Conservation (phyloP, 2,113 vertebrate genomes). For the Canis aureus region DNA sequence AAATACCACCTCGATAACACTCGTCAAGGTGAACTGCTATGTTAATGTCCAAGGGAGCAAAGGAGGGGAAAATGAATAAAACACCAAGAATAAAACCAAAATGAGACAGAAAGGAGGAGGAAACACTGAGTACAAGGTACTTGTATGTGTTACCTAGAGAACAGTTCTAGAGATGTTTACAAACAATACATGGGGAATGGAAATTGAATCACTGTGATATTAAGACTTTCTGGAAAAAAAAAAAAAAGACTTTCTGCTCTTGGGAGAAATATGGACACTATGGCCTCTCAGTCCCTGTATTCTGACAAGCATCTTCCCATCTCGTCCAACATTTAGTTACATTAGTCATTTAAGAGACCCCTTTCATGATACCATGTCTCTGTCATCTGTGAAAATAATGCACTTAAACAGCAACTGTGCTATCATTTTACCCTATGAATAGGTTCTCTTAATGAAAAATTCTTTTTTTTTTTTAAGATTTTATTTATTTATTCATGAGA, state of each 20-base stretch:
- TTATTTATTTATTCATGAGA: too few relatives aligned
- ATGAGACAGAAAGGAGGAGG: not conserved
- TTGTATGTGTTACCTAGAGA: not conserved
- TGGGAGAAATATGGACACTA: not conserved
- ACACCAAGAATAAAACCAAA: not conserved
- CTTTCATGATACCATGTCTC: constrained; percentile 15
- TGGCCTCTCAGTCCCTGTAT: not conserved
- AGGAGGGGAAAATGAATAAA: not conserved
- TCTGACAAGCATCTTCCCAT: not conserved
- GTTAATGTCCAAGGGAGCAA: not conserved
- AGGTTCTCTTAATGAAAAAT: constrained; percentile 50
- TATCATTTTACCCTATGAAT: constrained; percentile 20
- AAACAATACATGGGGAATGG: not conserved
- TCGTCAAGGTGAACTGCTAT: not conserved
- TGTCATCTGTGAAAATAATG: constrained; percentile 28
- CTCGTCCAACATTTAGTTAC: not conserved
- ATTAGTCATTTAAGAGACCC: not conserved
- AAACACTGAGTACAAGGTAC: not conserved
- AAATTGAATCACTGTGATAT: not conserved
- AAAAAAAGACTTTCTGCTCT: not conserved
- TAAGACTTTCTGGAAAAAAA: not conserved
- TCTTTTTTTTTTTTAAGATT: not conserved
- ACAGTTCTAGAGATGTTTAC: not conserved
- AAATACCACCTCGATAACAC: not conserved
- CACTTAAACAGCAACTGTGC: not conserved